These are phyloP conservation scores for Hoplias malabaricus DNA, from an alignment of 2,113 vertebrate genomes.

Conservation along the genomic window DNA sequence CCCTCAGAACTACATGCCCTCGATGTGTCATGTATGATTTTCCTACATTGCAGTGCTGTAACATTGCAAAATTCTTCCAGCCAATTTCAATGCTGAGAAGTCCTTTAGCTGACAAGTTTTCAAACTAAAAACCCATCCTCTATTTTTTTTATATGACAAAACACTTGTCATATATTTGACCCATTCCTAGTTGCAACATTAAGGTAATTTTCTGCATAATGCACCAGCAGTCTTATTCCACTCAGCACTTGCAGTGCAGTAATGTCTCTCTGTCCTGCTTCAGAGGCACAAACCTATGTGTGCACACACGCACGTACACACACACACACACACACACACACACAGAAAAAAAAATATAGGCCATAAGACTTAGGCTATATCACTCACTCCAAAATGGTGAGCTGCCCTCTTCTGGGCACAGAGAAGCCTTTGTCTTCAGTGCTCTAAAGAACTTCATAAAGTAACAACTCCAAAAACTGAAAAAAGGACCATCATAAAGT, in stretches of 20 bases:
- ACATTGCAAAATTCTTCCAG: neutral
- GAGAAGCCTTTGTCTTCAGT: neutral
- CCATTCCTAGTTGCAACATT: neutral
- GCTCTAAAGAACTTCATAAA: neutral
- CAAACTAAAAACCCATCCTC: neutral
- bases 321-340: neutral
- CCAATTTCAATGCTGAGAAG: neutral
- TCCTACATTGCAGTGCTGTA: too few species aligned
- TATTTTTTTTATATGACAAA: neutral
- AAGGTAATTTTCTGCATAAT: neutral
- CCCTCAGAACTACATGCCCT: too few species aligned
- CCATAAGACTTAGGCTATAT: neutral
- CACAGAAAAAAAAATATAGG: neutral
- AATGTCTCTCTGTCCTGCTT: neutral
- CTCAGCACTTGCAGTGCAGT: neutral
- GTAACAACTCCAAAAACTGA: too few species aligned
- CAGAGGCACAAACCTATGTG: neutral
- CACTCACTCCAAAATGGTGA: neutral
- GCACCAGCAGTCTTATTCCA: constrained; percentile 6
- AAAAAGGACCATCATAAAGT: too few species aligned
- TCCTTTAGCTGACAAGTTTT: neutral
- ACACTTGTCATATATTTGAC: neutral
- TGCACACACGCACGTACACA: neutral
- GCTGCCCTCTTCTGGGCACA: constrained; percentile 16
- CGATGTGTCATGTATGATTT: too few species aligned